Base-by-base conservation (phyloP, 35 echinoderm and acorn worm species). In the Hemicentrotus pulcherrimus region DNA sequence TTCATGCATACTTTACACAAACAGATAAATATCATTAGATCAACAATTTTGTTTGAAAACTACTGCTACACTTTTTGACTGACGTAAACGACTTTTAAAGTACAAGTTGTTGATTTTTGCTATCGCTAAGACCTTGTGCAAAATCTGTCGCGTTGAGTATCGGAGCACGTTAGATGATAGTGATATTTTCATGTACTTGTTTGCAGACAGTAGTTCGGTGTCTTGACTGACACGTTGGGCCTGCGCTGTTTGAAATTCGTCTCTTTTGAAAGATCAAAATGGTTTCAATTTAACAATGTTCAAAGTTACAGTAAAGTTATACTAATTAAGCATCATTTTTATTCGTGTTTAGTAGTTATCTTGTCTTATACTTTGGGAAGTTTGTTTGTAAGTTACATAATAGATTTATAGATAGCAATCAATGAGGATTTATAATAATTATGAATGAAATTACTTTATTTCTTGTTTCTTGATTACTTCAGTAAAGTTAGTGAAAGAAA, bases 1-100 rank as follows among this genome's bases (percentile, higher is more conserved):
- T 46, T 4, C 33, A 91, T 0, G 33, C 16, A 91, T 91, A 47
- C 33, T 14, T 91, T 4, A 47, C 90, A 47, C 14, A 9, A 35
- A 24, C 32, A 46, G 90, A 91, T 91, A 91, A 46, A 93, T 93
- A 58, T 93, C 48, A 59, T 14, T 10, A 58, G 31, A 93, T 93
- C 10, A 55, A 93, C 48, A 93, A 52, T 93, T 78, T 58, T 93
- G 22, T 58, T 13, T 46, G 32, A 93, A 22, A 89, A 46, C 7
- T 35, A 89, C 7, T 89, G 31, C 87, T 90, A 2, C n/a, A 28
- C 2, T 45, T 90, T 47, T 90, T 90, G 46, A 90, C 88, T 90
- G 46, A 90, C 88, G 32, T 30, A 90, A 47, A 90, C 32, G 33
- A 32, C 32, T 89, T 90, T 32, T 16, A 18, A 33, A 90, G 88